Conservation (phyloP, 1,140 invertebrate species). For the Stegodyphus mimosarum region DNA sequence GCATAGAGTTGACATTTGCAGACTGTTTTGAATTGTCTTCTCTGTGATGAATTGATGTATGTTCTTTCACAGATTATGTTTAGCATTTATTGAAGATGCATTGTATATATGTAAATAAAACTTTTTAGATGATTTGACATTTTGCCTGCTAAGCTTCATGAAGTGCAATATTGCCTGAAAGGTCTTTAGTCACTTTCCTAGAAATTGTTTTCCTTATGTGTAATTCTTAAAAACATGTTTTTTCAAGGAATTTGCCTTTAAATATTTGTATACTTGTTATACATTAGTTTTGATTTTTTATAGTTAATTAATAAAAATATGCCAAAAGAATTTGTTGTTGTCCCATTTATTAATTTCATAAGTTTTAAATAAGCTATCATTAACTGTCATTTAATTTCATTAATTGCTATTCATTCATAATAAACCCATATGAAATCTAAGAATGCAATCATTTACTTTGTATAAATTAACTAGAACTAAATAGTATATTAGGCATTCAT, state of each 20-base stretch:
- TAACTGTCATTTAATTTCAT: no score
- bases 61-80: no score
- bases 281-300: constrained; percentile 60
- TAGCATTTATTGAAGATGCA: background rate
- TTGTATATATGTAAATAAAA: constrained; percentile 58
- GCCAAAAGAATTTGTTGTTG: background rate
- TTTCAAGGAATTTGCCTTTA: constrained; percentile 52
- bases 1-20: no score
- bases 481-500: no score
- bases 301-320: constrained; percentile 57
- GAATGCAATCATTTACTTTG: no score
- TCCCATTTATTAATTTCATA: no score
- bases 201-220: constrained; percentile 29
- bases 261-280: constrained; percentile 61
- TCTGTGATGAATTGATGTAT: no score
- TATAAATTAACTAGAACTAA: no score
- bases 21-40: no score
- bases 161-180: constrained; percentile 58
- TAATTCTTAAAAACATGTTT: constrained; percentile 20
- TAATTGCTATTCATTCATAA: no score
- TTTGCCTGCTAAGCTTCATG: constrained; percentile 47
- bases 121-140: constrained; percentile 57
- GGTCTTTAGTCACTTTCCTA: constrained; percentile 52
- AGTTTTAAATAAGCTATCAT: no score
- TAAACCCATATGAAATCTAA: no score